Evolutionary conservation across 2,113 vertebrate genomes (phyloP).

Genomic region (Condylura cristata): DNA sequence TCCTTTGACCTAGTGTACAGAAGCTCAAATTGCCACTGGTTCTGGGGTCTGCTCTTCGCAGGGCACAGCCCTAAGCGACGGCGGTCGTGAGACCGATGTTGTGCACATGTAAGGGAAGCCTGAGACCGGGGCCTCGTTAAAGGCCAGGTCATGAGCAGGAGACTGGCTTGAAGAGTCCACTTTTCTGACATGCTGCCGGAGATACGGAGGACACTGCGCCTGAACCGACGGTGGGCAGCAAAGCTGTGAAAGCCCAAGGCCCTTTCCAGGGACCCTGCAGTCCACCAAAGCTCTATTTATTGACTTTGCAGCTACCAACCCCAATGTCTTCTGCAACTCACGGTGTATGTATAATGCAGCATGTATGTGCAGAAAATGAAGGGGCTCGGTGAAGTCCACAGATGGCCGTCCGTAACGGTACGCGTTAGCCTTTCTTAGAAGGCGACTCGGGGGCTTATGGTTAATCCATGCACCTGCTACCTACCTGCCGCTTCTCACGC

Average conservation of each 20-base stretch:
- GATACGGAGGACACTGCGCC: neutral
- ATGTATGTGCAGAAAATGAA: neutral
- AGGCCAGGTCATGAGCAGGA: neutral
- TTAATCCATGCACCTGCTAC: neutral
- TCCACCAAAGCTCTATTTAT: neutral
- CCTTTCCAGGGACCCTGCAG: neutral
- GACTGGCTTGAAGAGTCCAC: neutral
- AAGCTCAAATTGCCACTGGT: neutral
- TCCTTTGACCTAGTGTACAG: neutral
- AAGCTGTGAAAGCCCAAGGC: neutral
- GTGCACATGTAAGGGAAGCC: neutral
- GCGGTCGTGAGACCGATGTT: neutral
- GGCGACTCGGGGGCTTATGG: neutral
- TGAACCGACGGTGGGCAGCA: neutral
- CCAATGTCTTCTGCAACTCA: neutral
- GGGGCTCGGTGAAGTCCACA: neutral
- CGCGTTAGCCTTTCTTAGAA: neutral
- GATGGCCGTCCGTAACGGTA: neutral
- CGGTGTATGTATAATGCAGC: neutral
- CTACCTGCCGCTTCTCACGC: neutral
- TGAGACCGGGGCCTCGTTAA: neutral
- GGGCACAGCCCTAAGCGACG: neutral
- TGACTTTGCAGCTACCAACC: neutral
- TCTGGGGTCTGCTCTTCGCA: too few relatives aligned
- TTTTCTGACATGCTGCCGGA: neutral